Evolutionary conservation across 2,888 invertebrate species (phyloP).

Genomic region (Sarcophaga caerulescens): DNA sequence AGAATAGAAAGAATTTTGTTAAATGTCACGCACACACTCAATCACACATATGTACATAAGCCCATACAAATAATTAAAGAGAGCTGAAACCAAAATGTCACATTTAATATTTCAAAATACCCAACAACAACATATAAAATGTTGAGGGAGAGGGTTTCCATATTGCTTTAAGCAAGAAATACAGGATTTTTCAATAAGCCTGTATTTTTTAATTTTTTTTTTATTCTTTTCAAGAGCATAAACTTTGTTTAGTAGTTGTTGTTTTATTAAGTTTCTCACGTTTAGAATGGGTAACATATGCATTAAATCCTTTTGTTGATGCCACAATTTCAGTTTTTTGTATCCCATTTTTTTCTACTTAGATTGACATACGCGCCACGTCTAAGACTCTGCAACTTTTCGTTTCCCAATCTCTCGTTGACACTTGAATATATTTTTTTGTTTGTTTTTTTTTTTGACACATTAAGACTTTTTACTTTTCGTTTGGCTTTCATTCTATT

Average conservation of each 20-base stretch:
- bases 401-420: slow-evolving; percentile 29
- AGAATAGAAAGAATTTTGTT: slow-evolving; percentile 23
- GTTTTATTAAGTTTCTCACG: slow-evolving; percentile 49
- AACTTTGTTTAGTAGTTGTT: slow-evolving; percentile 11
- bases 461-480: slow-evolving; percentile 63
- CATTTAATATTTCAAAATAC: slow-evolving; percentile 60
- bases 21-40: background rate
- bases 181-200: background rate
- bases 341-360: background rate
- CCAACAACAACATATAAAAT: slow-evolving; percentile 41
- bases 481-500: slow-evolving; percentile 32
- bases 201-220: background rate
- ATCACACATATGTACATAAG: no score
- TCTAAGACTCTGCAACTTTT: slow-evolving; percentile 8
- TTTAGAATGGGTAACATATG: slow-evolving; percentile 56
- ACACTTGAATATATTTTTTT: slow-evolving; percentile 9
- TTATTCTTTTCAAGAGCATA: background rate
- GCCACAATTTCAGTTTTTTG: slow-evolving; percentile 6
- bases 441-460: slow-evolving; percentile 51
- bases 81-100: slow-evolving; percentile 44
- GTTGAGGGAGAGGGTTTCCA: background rate
- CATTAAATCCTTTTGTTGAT: slow-evolving; percentile 66
- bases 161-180: slow-evolving; percentile 24
- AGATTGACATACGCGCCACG: slow-evolving; percentile 32
- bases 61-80: background rate